Conservation (phyloP, 1,140 invertebrate genomes). For the Meloidogyne chitwoodi region DNA sequence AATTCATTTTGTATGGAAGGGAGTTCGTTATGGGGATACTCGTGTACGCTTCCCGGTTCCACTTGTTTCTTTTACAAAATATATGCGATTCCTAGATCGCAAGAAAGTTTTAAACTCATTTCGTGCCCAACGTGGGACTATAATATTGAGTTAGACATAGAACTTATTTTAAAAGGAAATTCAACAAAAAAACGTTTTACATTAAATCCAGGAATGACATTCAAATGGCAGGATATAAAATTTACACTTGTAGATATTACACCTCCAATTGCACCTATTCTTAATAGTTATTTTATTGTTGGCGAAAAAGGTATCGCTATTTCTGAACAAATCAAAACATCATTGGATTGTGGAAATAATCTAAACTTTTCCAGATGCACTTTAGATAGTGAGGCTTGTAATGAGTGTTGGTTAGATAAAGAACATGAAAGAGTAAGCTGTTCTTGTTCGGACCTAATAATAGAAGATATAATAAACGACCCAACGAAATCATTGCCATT, state of each 20-base stretch:
- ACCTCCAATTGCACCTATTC: neutral
- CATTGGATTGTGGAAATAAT: neutral
- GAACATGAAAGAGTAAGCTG: neutral
- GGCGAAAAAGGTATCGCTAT: neutral
- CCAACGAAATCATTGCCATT: neutral
- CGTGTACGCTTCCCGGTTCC: neutral
- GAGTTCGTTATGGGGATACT: neutral
- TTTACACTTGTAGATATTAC: neutral
- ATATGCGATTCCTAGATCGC: neutral
- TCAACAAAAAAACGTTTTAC: neutral
- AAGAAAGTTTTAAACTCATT: neutral
- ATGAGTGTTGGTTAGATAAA: neutral
- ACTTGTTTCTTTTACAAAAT: neutral
- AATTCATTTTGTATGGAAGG: neutral
- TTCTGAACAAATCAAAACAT: neutral
- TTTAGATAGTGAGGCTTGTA: neutral
- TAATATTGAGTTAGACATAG: neutral
- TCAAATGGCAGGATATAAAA: neutral
- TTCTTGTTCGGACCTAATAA: neutral
- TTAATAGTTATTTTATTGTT: neutral
- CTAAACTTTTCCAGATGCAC: neutral
- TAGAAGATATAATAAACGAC: neutral
- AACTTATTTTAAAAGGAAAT: neutral
- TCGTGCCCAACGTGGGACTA: neutral
- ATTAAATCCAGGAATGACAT: neutral